A percentile compares a stretch with the other conserved stretches of the same genome.
phyloP scores from a whole-genome alignment of 2,888 invertebrate species.

The Watsonalla binaria region DNA sequence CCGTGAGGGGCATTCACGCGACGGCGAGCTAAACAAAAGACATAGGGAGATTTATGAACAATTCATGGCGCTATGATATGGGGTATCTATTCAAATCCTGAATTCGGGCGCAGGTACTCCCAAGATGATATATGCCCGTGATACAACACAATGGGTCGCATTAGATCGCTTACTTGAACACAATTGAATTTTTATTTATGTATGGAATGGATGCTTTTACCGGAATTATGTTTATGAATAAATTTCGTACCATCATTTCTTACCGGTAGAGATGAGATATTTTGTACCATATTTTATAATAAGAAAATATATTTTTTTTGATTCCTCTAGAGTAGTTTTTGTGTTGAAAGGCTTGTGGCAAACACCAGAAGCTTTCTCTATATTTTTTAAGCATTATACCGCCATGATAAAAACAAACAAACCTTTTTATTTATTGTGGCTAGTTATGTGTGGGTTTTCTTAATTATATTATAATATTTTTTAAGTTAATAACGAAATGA shows the following conservation, averaged over 20 bases:
- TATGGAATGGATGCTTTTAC: background rate
- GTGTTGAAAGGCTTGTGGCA: no score
- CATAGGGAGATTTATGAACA: slow-evolving; percentile 71
- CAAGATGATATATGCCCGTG: slow-evolving; percentile 55
- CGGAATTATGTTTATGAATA: background rate
- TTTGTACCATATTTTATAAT: no score
- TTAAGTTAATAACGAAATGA: background rate
- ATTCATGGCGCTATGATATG: slow-evolving; percentile 71
- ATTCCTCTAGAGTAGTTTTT: no score
- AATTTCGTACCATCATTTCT: background rate
- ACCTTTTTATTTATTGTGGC: no score
- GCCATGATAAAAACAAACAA: no score
- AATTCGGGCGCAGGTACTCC: slow-evolving; percentile 54
- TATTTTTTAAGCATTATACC: no score
- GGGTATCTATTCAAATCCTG: slow-evolving; percentile 67
- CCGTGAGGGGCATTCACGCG: slow-evolving; percentile 43
- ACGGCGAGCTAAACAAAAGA: slow-evolving; percentile 64
- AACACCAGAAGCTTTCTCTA: no score
- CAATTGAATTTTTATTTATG: slow-evolving; percentile 37
- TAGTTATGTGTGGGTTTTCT: no score
- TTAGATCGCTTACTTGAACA: slow-evolving; percentile 29
- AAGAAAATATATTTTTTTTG: no score
- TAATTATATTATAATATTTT: no score
- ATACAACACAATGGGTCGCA: slow-evolving; percentile 45
- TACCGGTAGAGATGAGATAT: background rate